Percentiles rank a stretch among this genome's conserved stretches.
These are phyloP conservation scores for Anoura caudifer DNA, from an alignment of 2,113 vertebrate species.

Conservation along the genomic window DNA sequence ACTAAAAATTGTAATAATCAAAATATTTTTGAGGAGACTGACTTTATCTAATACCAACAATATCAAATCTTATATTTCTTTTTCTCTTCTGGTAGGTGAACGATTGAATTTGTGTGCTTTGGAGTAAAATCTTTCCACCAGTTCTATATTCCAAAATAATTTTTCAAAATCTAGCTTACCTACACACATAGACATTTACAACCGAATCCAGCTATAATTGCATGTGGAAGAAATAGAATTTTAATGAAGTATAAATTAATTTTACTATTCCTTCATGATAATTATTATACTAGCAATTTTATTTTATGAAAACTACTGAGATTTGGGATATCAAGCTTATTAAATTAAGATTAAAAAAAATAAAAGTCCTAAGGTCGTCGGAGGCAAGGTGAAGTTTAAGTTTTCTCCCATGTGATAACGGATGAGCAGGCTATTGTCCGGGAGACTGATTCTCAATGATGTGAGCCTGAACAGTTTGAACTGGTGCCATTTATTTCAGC, in stretches of 20 bases:
- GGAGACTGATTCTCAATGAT: conserved; percentile 71
- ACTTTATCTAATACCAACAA: not conserved
- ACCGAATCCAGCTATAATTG: not conserved
- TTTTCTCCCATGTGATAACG: conserved; percentile 67
- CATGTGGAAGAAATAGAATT: too few species aligned
- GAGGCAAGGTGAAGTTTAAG: conserved; percentile 58
- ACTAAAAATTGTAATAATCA: not conserved
- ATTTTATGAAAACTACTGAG: not conserved
- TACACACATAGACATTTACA: not conserved
- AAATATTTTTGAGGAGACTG: not conserved
- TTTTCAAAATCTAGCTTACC: not conserved
- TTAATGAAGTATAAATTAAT: not conserved
- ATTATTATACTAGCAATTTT: not conserved
- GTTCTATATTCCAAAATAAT: not conserved
- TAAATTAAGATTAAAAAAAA: conserved; percentile 39
- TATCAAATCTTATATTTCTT: not conserved
- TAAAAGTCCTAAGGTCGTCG: not conserved
- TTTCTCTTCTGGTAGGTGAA: not conserved
- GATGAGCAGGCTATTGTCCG: conserved; percentile 75
- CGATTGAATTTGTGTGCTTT: not conserved
- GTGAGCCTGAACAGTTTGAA: conserved; percentile 71
- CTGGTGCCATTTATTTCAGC: conserved; percentile 66
- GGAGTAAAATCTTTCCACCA: not conserved
- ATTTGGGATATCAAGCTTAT: not conserved
- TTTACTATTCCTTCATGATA: not conserved